These are phyloP conservation scores for Diabrotica undecimpunctata DNA, from an alignment of 1,140 invertebrate species.

Conservation along the genomic window DNA sequence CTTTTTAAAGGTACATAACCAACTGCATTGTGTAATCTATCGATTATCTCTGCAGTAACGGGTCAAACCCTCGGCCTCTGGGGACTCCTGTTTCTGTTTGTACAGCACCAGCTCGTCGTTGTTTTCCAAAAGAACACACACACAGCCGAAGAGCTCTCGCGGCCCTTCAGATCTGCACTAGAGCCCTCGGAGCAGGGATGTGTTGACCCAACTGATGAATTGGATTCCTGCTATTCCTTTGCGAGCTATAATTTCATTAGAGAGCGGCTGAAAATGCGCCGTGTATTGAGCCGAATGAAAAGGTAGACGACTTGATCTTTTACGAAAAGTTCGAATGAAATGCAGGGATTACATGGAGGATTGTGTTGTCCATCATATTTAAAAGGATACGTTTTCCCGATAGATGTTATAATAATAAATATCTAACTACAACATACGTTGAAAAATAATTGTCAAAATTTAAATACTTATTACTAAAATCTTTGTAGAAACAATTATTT, in stretches of 20 bases:
- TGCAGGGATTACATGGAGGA: not conserved
- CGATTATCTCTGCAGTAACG: slow-evolving; percentile 23
- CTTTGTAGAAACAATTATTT: no score
- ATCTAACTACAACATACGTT: no score
- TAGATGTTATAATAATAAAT: no score
- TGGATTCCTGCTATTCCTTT: slow-evolving; percentile 9
- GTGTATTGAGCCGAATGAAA: not conserved
- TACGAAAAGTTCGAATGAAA: not conserved
- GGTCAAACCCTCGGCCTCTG: slow-evolving; percentile 35
- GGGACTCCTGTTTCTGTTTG: slow-evolving; percentile 38
- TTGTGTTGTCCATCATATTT: no score
- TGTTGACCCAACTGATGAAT: slow-evolving; percentile 14
- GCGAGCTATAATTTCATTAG: slow-evolving; percentile 10
- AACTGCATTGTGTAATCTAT: slow-evolving; percentile 12
- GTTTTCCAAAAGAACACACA: slow-evolving; percentile 32
- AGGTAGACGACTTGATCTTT: not conserved
- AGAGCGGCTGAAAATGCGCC: not conserved
- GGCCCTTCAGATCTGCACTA: not conserved
- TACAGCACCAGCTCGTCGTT: slow-evolving; percentile 31
- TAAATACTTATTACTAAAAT: no score
- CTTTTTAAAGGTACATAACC: slow-evolving; percentile 3
- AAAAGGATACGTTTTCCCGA: no score
- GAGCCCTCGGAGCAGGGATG: not conserved
- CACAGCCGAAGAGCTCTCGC: slow-evolving; percentile 7
- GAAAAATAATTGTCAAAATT: no score